Evolutionary conservation across 2,797 vertebrate genomes (phyloP).

Genomic region (Euthynnus affinis): DNA sequence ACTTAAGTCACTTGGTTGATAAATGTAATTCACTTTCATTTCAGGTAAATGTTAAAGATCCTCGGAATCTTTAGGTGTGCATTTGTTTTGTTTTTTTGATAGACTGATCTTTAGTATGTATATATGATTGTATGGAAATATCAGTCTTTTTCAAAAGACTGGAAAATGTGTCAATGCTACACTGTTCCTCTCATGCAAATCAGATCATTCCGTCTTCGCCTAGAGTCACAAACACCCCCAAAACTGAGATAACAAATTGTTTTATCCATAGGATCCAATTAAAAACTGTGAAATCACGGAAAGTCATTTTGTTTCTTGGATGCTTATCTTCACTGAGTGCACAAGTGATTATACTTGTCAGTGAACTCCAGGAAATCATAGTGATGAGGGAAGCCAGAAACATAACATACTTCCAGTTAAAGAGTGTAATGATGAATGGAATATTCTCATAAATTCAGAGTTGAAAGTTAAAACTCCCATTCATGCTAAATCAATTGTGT

Average conservation of each 20-base stretch:
- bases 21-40: not conserved
- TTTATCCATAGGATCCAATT: conserved; percentile 82
- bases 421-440: conserved; percentile 36
- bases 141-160: conserved; percentile 33
- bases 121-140: not conserved
- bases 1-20: not conserved
- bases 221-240: conserved; percentile 64
- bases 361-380: conserved; percentile 66
- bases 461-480: conserved; percentile 34
- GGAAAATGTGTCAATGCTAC: conserved; percentile 38
- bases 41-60: not conserved
- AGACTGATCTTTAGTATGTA: not conserved
- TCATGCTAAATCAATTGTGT: conserved; percentile 37
- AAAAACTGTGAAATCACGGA: conserved; percentile 79
- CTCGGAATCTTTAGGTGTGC: not conserved
- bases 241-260: conserved; percentile 72
- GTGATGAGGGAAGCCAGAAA: conserved; percentile 43
- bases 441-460: conserved; percentile 55
- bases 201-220: conserved; percentile 57
- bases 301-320: conserved; percentile 75
- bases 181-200: conserved; percentile 58
- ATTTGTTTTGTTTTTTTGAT: not conserved
- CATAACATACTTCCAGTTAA: conserved; percentile 43
- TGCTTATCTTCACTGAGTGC: conserved; percentile 70
- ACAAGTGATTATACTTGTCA: conserved; percentile 68